A percentile compares a stretch with the other conserved stretches of the same genome.
Evolutionary conservation across 2,797 vertebrate species (phyloP).

Genomic region (Platyrinchus mystaceus): DNA sequence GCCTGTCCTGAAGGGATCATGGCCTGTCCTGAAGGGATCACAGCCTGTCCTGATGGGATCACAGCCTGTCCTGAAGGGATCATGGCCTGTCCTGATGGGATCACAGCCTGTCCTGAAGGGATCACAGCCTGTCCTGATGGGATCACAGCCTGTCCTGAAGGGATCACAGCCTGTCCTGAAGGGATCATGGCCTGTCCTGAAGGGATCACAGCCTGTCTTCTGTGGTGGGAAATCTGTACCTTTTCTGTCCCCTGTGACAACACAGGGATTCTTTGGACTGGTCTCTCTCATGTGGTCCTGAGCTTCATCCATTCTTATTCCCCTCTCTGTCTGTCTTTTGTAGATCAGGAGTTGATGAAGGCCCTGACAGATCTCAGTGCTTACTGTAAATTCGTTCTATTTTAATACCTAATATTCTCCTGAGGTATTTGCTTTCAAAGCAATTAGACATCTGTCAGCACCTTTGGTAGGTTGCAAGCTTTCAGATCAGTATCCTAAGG

Average conservation of each 20-base stretch:
- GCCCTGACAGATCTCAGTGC: slow-evolving; percentile 16
- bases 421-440: slow-evolving; percentile 58
- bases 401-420: slow-evolving; percentile 51
- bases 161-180: too few species aligned
- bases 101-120: too few species aligned
- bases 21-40: too few species aligned
- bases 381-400: slow-evolving; percentile 31
- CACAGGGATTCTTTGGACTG: background rate
- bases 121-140: too few species aligned
- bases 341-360: slow-evolving; percentile 13
- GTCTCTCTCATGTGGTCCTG: background rate
- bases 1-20: too few species aligned
- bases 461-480: slow-evolving; percentile 5
- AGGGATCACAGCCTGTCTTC: background rate
- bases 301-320: background rate
- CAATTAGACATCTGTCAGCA: slow-evolving; percentile 61
- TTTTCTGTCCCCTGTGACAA: background rate
- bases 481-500: slow-evolving; percentile 52
- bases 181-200: background rate
- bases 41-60: too few species aligned
- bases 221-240: background rate
- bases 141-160: too few species aligned
- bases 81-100: too few species aligned
- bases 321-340: background rate
- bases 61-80: background rate